These are phyloP conservation scores for Colossoma macropomum DNA, from an alignment of 2,113 vertebrate genomes.

Conservation along the genomic window DNA sequence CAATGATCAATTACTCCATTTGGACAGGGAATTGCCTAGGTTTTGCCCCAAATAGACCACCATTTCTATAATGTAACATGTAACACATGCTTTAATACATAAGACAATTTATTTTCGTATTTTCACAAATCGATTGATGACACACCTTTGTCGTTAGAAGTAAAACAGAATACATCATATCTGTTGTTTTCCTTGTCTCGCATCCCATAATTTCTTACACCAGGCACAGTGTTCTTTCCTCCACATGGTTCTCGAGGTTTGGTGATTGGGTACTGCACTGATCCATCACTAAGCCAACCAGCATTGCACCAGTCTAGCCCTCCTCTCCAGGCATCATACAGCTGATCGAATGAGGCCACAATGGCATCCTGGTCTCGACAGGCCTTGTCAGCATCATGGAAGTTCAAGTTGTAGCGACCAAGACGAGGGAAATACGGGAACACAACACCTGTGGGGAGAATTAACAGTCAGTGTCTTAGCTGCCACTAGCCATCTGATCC, in stretches of 20 bases:
- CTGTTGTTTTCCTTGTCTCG: slow-evolving; percentile 91
- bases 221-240: slow-evolving; percentile 88
- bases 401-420: slow-evolving; percentile 95
- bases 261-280: slow-evolving; percentile 93
- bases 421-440: slow-evolving; percentile 90
- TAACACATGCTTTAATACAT: too few species aligned
- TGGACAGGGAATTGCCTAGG: neutral
- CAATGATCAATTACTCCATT: neutral
- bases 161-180: slow-evolving; percentile 98
- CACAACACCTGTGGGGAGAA: slow-evolving; percentile 80
- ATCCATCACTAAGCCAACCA: slow-evolving; percentile 93
- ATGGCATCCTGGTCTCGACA: slow-evolving; percentile 89
- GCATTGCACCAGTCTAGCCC: slow-evolving; percentile 98
- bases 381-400: slow-evolving; percentile 85
- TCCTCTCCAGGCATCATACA: slow-evolving; percentile 87
- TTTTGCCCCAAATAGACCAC: neutral
- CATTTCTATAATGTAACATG: too few species aligned
- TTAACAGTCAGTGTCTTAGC: neutral
- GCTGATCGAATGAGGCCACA: slow-evolving; percentile 92
- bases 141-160: slow-evolving; percentile 91
- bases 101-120: too few species aligned
- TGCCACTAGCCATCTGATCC: neutral
- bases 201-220: slow-evolving; percentile 90
- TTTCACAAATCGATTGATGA: slow-evolving; percentile 1
- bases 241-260: slow-evolving; percentile 91